Conservation (phyloP, 1,140 invertebrate species). For the Alviniconcha marisindica region DNA sequence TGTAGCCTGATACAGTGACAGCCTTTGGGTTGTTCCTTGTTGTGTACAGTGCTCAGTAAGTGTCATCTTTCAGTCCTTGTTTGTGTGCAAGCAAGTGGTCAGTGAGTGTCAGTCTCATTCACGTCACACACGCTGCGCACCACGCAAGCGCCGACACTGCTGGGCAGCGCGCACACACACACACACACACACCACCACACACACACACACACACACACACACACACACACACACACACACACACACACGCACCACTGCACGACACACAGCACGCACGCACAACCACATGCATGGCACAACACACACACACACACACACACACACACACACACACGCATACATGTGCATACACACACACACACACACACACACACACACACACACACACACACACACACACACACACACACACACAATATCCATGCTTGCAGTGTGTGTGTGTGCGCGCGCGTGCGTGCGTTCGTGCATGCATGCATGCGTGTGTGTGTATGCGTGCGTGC, state of each 20-base stretch:
- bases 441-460: background rate
- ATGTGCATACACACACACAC: background rate
- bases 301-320: background rate
- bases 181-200: slow-evolving; percentile 10
- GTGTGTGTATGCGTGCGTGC: slow-evolving; percentile 15
- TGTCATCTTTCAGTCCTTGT: too few species aligned
- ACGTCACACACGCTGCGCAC: too few species aligned
- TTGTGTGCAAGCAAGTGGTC: too few species aligned
- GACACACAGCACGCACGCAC: too few species aligned
- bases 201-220: slow-evolving; percentile 9
- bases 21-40: too few species aligned
- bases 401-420: background rate
- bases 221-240: background rate
- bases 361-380: background rate
- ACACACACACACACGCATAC: slow-evolving; percentile 7
- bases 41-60: too few species aligned
- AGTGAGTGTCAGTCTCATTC: too few species aligned
- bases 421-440: background rate
- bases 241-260: slow-evolving; percentile 7
- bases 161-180: background rate
- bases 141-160: too few species aligned
- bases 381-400: slow-evolving; percentile 12
- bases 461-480: background rate
- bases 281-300: too few species aligned
- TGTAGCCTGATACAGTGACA: too few species aligned